Evolutionary conservation across 2,797 vertebrate genomes (phyloP).

Genomic region (Halcyon leucocephala): DNA sequence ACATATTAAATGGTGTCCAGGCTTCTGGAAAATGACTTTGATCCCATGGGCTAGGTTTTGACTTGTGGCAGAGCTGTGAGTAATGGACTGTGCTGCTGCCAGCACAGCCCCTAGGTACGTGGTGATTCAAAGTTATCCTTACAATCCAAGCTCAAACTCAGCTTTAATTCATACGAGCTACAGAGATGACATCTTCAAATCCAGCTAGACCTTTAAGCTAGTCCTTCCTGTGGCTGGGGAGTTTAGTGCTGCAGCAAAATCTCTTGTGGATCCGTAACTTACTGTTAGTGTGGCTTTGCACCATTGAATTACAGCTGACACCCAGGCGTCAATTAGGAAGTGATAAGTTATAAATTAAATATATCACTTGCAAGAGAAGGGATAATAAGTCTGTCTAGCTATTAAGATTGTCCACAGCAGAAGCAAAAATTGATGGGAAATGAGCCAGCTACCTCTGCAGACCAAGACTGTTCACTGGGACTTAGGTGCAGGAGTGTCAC

Average conservation of each 20-base stretch:
- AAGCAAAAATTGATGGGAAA: not conserved
- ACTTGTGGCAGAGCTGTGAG: not conserved
- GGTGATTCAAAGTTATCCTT: not conserved
- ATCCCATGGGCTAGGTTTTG: not conserved
- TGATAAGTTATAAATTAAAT: not conserved
- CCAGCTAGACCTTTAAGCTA: not conserved
- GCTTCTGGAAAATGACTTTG: slow-evolving; percentile 15
- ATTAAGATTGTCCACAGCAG: not conserved
- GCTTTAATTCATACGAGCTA: not conserved
- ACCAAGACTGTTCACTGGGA: not conserved
- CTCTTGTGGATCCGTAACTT: not conserved
- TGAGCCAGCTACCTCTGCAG: not conserved
- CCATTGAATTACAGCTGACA: not conserved
- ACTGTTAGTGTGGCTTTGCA: not conserved
- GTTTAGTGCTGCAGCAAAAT: not conserved
- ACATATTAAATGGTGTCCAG: not conserved
- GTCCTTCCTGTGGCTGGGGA: not conserved
- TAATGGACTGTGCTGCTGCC: not conserved
- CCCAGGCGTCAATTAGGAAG: not conserved
- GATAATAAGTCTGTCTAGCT: not conserved
- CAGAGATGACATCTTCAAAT: not conserved
- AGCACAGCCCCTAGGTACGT: not conserved
- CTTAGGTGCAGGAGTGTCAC: not conserved
- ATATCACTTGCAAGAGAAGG: not conserved
- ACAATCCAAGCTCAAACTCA: not conserved